Evolutionary conservation across 2,888 invertebrate species (phyloP), one percentile per base, ranked within the genome.

Genomic region (Crematogaster levior): DNA sequence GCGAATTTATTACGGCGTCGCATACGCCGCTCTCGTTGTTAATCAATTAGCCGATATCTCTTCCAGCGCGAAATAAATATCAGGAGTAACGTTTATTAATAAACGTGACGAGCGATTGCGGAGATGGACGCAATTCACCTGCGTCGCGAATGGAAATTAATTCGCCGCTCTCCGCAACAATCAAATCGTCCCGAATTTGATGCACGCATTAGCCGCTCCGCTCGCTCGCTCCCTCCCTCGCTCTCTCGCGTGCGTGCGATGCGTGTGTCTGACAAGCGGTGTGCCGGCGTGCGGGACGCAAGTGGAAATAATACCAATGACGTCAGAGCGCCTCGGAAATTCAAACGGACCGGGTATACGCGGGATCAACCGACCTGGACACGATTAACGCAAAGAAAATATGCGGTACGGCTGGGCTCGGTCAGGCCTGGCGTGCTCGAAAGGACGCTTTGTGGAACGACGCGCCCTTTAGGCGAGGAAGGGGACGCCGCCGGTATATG

Each of bases 361-460:
- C 18, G 30, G 46, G 84, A 68, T 80, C 68, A 83, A 72, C 58
- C 81, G 74, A 61, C 61, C 61, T 65, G 48, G 56, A 21, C 66
- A 21, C 72, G 87, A 92, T 92, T 92, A 92, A 92, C 90, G 88
- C 90, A 92, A 91, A 88, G 91, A 91, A 92, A 92, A 92, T 89
- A 92, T 82, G 75, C 66, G 56, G 86, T 51, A 66, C 70, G 43
- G 40, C 2, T 53, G 37, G 30, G 74, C 58, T 46, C 51, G 65
- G n/a, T 9, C 15, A 27, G 27, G 40, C 30, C 51, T 37, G 43
- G 12, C 21, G 21, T 24, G n/a, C n/a, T 30, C 43, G 53, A 56
- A 24, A 18, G 21, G 18, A 30, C 12, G 40, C 56, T 79, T 79
- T 79, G 56, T 68, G 56, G 27, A 30, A 18, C 21, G 43, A 43